These are phyloP conservation scores for Lepus europaeus DNA, from an alignment of 2,113 vertebrate species.

Conservation along the genomic window DNA sequence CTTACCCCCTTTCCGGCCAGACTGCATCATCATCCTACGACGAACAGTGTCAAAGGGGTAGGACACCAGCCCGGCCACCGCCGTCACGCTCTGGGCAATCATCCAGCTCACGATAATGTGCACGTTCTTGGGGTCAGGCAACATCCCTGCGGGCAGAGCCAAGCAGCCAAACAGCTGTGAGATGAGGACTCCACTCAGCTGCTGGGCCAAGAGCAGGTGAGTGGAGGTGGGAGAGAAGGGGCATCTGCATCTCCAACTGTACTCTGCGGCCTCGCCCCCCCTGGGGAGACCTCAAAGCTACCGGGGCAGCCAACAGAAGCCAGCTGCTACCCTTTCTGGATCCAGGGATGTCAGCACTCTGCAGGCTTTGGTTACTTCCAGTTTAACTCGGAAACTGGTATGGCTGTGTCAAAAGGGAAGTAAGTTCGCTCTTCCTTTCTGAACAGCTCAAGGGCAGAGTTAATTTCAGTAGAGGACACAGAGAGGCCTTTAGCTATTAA, in stretches of 20 bases:
- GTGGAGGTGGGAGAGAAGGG: not conserved
- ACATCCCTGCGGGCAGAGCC: slow-evolving; percentile 92
- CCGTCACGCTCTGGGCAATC: slow-evolving; percentile 98
- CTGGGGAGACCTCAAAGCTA: not conserved
- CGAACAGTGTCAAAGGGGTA: slow-evolving; percentile 99
- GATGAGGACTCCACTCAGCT: not conserved
- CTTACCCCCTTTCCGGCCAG: slow-evolving; percentile 98
- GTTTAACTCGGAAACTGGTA: not conserved
- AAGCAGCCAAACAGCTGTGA: slow-evolving; percentile 1
- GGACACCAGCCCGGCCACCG: slow-evolving; percentile 94
- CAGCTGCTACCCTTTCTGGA: not conserved
- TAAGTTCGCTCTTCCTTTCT: not conserved
- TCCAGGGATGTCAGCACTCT: not conserved
- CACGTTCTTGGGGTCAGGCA: slow-evolving; percentile 99
- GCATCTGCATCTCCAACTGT: not conserved
- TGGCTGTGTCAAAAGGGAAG: not conserved
- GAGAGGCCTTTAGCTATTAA: not conserved
- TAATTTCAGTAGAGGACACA: slow-evolving; percentile 14
- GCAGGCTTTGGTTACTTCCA: not conserved
- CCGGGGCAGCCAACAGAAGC: not conserved
- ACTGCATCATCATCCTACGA: slow-evolving; percentile 99
- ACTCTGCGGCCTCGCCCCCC: not conserved
- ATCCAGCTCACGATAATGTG: slow-evolving; percentile 98
- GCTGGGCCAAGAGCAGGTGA: not conserved
- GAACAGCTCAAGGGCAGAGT: not conserved